Percentiles rank a stretch among this genome's conserved stretches.
These are phyloP conservation scores for Morinoia aosen DNA, from an alignment of 2,888 invertebrate genomes.

Conservation along the genomic window DNA sequence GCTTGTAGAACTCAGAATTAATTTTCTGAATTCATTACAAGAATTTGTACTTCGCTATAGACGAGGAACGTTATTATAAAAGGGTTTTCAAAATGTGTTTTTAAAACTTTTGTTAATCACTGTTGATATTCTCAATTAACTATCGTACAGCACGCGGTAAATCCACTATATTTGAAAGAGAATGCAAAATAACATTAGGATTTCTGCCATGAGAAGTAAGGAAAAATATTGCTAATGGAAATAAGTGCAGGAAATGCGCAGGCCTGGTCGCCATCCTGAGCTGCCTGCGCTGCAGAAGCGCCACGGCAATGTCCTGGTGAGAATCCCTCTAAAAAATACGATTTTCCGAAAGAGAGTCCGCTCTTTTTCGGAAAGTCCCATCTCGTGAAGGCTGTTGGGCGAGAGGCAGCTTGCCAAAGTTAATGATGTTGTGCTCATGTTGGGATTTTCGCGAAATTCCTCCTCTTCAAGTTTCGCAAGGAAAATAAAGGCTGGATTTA, in stretches of 20 bases:
- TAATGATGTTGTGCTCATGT: not conserved
- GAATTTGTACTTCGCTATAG: not conserved
- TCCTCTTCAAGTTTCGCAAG: not conserved
- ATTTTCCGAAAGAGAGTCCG: constrained; percentile 18
- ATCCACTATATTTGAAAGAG: no score
- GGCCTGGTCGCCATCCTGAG: not conserved
- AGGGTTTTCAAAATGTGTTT: not conserved
- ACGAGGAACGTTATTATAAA: not conserved
- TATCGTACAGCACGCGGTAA: no score
- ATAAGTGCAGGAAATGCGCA: not conserved
- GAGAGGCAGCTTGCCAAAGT: constrained; percentile 22
- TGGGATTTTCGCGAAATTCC: not conserved
- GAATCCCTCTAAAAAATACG: constrained; percentile 26
- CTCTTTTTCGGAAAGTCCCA: constrained; percentile 8
- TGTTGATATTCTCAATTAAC: not conserved
- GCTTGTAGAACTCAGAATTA: not conserved
- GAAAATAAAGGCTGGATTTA: not conserved
- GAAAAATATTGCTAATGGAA: not conserved
- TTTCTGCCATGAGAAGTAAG: not conserved
- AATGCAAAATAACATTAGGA: no score
- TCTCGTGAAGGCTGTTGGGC: not conserved
- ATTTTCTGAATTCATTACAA: not conserved
- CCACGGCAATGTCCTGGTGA: constrained; percentile 21
- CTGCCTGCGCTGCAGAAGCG: not conserved
- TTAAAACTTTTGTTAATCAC: not conserved